These are phyloP conservation scores for Hipparchia semele DNA, from an alignment of 2,888 invertebrate genomes.

Conservation along the genomic window DNA sequence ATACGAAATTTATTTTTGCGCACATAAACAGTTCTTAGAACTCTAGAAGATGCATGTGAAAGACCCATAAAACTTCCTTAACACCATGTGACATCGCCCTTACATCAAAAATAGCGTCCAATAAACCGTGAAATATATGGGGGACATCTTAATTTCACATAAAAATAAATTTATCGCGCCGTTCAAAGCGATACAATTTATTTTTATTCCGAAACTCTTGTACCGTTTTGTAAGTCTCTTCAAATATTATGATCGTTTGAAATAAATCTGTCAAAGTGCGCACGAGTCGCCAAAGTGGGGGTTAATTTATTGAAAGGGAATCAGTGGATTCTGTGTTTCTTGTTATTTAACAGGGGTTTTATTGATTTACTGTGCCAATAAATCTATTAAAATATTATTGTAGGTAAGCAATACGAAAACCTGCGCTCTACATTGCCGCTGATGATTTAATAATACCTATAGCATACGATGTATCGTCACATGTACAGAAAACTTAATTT, in stretches of 20 bases:
- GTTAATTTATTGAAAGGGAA: slow-evolving; percentile 40
- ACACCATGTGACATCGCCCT: slow-evolving; percentile 26
- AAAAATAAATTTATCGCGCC: slow-evolving; percentile 69
- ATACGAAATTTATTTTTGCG: neutral
- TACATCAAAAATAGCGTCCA: slow-evolving; percentile 50
- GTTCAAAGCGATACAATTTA: slow-evolving; percentile 60
- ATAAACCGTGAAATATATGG: slow-evolving; percentile 70
- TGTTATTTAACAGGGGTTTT: slow-evolving; percentile 12
- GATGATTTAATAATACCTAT: no score
- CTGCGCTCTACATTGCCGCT: no score
- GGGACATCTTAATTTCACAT: slow-evolving; percentile 78
- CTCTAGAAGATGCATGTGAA: slow-evolving; percentile 6
- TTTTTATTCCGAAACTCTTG: slow-evolving; percentile 56
- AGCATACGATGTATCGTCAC: no score
- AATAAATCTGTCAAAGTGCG: slow-evolving; percentile 69
- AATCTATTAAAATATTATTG: slow-evolving; percentile 4
- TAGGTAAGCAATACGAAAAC: no score
- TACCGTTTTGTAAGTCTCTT: slow-evolving; percentile 66
- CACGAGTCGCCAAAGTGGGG: slow-evolving; percentile 38
- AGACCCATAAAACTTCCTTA: slow-evolving; percentile 7
- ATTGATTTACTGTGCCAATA: slow-evolving; percentile 19
- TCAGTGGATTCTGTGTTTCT: slow-evolving; percentile 14
- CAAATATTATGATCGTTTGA: slow-evolving; percentile 71
- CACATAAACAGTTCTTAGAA: neutral
- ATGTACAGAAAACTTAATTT: no score